phyloP scores from a whole-genome alignment of 37 sponge, comb jelly and placozoan species.

The Ephydatia muelleri region DNA sequence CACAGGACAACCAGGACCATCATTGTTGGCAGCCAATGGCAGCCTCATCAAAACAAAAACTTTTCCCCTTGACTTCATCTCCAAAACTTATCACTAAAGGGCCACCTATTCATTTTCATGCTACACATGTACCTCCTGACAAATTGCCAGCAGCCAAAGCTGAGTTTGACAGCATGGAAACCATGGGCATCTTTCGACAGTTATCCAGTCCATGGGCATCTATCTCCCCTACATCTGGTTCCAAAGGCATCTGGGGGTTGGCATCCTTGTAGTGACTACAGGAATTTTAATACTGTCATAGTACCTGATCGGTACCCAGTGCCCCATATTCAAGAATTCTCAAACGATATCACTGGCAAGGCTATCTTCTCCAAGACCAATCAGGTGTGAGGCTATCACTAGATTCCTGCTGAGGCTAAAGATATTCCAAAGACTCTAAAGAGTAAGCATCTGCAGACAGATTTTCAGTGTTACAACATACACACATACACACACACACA shows the following conservation, averaged over 20 bases:
- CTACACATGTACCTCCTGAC: neutral
- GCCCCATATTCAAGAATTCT: no score
- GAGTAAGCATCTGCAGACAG: no score
- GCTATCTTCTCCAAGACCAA: no score
- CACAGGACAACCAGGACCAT: neutral
- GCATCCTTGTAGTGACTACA: slow-evolving; percentile 27
- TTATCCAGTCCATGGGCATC: slow-evolving; percentile 24
- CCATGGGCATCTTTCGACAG: slow-evolving; percentile 21
- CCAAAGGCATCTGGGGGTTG: slow-evolving; percentile 25
- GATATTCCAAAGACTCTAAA: no score
- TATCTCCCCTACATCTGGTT: slow-evolving; percentile 37
- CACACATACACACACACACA: no score
- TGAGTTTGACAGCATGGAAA: slow-evolving; percentile 20
- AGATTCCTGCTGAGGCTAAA: no score
- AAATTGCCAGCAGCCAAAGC: neutral
- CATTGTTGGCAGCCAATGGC: neutral
- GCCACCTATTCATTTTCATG: neutral
- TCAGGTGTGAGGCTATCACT: no score
- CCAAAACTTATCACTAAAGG: no score
- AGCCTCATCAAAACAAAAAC: neutral
- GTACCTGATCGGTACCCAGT: no score
- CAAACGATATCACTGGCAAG: no score
- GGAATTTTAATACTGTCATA: slow-evolving; percentile 5
- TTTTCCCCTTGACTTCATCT: neutral
- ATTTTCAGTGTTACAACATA: no score